A percentile compares a stretch with the other conserved stretches of the same genome.
Conservation (phyloP, 2,113 vertebrate genomes). For the Lipotes vexillifer region DNA sequence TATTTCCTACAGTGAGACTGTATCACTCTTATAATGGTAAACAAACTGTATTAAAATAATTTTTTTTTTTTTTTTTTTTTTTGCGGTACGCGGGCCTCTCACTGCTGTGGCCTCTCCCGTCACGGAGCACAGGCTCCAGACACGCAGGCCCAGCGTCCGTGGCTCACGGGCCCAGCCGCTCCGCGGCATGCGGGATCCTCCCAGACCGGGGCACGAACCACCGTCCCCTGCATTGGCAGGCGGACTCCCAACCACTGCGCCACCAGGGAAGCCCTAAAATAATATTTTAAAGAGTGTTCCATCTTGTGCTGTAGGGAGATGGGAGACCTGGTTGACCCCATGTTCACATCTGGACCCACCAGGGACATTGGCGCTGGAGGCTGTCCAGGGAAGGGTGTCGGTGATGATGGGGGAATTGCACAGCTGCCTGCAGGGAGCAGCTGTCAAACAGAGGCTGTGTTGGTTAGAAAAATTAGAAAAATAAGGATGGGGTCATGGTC, state of each 20-base stretch:
- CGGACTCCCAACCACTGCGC: no score
- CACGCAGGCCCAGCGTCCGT: no score
- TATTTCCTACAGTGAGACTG: not conserved
- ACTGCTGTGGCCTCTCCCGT: no score
- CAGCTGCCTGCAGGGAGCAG: not conserved
- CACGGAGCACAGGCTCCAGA: no score
- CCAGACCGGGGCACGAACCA: no score
- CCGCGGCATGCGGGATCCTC: no score
- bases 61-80: no score
- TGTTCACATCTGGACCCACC: not conserved
- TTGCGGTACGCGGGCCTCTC: no score
- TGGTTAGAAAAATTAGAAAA: not conserved
- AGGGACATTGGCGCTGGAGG: not conserved
- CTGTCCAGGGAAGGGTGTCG: not conserved
- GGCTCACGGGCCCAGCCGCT: no score
- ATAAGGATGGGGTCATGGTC: not conserved
- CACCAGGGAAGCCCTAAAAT: no score
- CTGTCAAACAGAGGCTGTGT: not conserved
- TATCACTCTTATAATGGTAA: not conserved
- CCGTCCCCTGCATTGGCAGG: no score
- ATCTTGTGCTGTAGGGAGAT: not conserved
- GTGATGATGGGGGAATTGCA: not conserved
- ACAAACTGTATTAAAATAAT: not conserved
- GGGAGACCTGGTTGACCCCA: not conserved
- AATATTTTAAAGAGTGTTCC: not conserved